phyloP scores from a whole-genome alignment of 2,113 vertebrate genomes.

The Dasyurus viverrinus region DNA sequence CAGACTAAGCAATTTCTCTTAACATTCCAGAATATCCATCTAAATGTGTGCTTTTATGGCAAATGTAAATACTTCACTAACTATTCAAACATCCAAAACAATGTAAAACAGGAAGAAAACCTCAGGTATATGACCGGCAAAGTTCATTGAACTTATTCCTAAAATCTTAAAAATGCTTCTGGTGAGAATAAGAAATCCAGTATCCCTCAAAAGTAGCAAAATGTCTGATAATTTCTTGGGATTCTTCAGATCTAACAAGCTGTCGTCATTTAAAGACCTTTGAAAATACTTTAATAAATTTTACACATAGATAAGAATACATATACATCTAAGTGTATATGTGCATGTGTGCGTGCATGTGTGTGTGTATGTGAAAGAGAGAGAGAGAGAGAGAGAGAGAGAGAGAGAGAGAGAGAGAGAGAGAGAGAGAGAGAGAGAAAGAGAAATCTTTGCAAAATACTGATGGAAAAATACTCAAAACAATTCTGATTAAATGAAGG shows the following conservation, averaged over 20 bases:
- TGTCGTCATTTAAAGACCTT: not conserved
- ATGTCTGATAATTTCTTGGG: not conserved
- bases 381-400: too few species aligned
- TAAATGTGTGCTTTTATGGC: not conserved
- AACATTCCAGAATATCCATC: not conserved
- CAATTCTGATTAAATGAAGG: not conserved
- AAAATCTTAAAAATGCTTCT: not conserved
- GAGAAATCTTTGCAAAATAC: not conserved
- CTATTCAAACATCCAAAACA: not conserved
- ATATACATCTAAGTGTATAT: too few species aligned
- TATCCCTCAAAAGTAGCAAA: not conserved
- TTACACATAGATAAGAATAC: too few species aligned
- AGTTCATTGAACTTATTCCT: not conserved
- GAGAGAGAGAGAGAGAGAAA: too few species aligned
- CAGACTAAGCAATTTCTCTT: not conserved
- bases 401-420: too few species aligned
- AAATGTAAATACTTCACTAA: not conserved
- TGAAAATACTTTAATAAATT: not conserved
- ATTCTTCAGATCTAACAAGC: not conserved
- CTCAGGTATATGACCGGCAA: not conserved
- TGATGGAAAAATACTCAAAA: not conserved
- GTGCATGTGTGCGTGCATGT: constrained; percentile 48
- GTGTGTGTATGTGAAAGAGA: rapidly evolving
- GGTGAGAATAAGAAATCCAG: not conserved
- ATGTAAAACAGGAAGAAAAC: not conserved